Conservation (phyloP, 2,888 invertebrate species). For the Argyresthia goedartella region DNA sequence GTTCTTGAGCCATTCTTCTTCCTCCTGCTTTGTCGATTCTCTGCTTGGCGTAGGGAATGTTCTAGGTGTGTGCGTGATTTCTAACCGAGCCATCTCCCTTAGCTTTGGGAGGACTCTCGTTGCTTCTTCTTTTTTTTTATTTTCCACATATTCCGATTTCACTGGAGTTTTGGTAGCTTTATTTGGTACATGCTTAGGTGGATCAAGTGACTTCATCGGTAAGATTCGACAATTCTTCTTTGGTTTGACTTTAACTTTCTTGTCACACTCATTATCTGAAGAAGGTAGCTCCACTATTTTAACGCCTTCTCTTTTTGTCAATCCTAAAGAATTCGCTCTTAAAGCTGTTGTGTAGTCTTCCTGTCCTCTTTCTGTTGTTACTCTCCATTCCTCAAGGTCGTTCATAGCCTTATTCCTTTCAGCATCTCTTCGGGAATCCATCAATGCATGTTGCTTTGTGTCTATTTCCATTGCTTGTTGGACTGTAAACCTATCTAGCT, state of each 20-base stretch:
- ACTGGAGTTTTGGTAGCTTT: slow-evolving; percentile 25
- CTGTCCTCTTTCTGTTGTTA: slow-evolving; percentile 14
- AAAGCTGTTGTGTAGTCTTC: slow-evolving; percentile 1
- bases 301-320: slow-evolving; percentile 3
- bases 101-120: slow-evolving; percentile 64
- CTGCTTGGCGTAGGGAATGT: slow-evolving; percentile 86
- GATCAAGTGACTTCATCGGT: background rate
- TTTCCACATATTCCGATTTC: slow-evolving; percentile 44
- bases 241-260: slow-evolving; percentile 3
- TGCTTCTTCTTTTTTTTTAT: slow-evolving; percentile 39
- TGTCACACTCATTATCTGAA: slow-evolving; percentile 16
- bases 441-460: slow-evolving; percentile 64
- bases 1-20: slow-evolving; percentile 85
- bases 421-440: slow-evolving; percentile 73
- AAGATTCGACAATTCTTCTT: slow-evolving; percentile 1
- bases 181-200: slow-evolving; percentile 13
- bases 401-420: slow-evolving; percentile 75
- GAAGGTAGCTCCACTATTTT: slow-evolving; percentile 15
- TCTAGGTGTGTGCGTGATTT: slow-evolving; percentile 80
- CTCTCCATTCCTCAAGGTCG: slow-evolving; percentile 74
- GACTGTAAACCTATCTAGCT: slow-evolving; percentile 68
- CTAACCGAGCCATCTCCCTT: slow-evolving; percentile 70
- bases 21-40: slow-evolving; percentile 78
- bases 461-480: slow-evolving; percentile 63
- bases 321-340: too few relatives aligned